Evolutionary conservation across 2,888 invertebrate species (phyloP).

Genomic region (Melikaiella ostensackeni): DNA sequence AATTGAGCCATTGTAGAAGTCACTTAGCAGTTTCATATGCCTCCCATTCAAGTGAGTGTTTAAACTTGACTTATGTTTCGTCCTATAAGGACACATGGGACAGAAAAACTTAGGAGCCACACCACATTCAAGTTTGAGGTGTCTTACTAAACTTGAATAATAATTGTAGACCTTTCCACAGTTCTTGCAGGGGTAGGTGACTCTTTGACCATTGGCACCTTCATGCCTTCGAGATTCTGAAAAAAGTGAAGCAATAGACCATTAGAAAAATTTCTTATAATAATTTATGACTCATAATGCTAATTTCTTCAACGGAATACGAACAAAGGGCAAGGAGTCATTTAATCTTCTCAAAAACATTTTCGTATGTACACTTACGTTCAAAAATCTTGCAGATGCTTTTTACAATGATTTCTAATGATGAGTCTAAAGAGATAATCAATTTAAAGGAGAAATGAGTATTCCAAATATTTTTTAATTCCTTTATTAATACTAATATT

Average conservation of each 20-base stretch:
- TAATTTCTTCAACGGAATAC: not conserved
- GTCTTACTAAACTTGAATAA: constrained; percentile 75
- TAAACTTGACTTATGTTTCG: constrained; percentile 73
- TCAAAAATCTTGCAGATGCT: not conserved
- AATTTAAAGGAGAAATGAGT: not conserved
- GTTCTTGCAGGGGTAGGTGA: constrained; percentile 73
- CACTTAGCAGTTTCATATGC: constrained; percentile 69
- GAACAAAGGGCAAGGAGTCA: not conserved
- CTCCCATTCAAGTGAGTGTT: constrained; percentile 73
- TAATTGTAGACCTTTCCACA: constrained; percentile 78
- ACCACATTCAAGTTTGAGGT: constrained; percentile 79
- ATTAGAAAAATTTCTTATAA: too few species aligned
- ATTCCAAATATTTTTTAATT: not conserved
- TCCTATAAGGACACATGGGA: constrained; percentile 75
- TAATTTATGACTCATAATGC: not conserved
- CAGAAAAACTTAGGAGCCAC: constrained; percentile 78
- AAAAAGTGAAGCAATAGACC: too few species aligned
- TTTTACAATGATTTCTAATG: not conserved
- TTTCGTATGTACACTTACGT: not conserved
- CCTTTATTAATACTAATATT: not conserved
- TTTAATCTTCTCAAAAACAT: not conserved
- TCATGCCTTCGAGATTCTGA: too few species aligned
- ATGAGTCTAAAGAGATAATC: not conserved
- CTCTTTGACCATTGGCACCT: constrained; percentile 59
- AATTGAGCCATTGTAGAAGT: constrained; percentile 59